Evolutionary conservation across 2,797 vertebrate genomes (phyloP), one percentile per base, ranked within the genome.

Genomic region (Cynopterus sphinx): DNA sequence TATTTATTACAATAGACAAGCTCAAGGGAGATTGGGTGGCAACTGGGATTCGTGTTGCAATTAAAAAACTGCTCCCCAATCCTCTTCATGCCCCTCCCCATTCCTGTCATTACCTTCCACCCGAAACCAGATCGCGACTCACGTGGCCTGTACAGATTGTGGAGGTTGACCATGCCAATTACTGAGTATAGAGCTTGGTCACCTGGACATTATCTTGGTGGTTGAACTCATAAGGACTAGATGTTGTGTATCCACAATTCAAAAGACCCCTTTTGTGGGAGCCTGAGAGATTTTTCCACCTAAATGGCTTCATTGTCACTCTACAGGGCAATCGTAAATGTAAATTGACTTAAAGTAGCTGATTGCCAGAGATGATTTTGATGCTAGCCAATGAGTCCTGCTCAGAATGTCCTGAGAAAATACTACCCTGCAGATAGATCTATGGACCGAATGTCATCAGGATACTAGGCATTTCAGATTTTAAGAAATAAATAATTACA

Each of bases 251-350:
- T 61, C 73, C 93, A n/a, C 26, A 70, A 28, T 78, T 92, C 43
- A 74, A 82, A 95, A 87, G 9, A 21, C 10, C 79, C 93, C 89
- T 96, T 74, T 86, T 67, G 59, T 1, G 5, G 28, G 57, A 93
- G 81, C 51, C 28, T 87, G 17, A 70, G 41, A 96, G 43, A 55
- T 55, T 96, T 65, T 94, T 78, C 93, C 85, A 83, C 83, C 57
- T 61, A 75, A 90, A 73, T 61, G 61, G 55, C 74, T 74, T 93
- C 41, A 73, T 92, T 95, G 75, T 88, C 43, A 24, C 22, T 84
- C 79, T 71, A 17, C 10, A 2, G 22, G 36, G 70, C 46, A 81
- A 36, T 49, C 53, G n/a, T 96, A 88, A 31, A 7, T 94, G 53
- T 87, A 89, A 96, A 92, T 41, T 1, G 55, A 85, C 78, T 82